These are phyloP conservation scores for Halcyon leucocephala DNA, from an alignment of 2,797 vertebrate genomes.

Conservation along the genomic window DNA sequence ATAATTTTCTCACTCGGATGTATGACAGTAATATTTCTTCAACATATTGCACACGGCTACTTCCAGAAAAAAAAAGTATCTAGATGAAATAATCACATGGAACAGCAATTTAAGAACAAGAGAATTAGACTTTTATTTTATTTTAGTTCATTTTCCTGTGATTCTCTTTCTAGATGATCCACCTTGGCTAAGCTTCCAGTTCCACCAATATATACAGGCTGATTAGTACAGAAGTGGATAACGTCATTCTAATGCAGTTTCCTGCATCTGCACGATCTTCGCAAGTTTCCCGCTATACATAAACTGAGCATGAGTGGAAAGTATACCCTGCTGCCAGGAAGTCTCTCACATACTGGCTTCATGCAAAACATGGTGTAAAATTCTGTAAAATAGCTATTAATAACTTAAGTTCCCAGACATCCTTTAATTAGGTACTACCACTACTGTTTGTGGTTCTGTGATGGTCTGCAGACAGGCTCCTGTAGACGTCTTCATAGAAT, in stretches of 20 bases:
- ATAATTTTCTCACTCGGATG: background rate
- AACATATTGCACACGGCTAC: background rate
- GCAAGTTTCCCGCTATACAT: background rate
- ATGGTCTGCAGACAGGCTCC: background rate
- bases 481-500: background rate
- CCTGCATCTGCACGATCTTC: too few species aligned
- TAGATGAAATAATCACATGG: background rate
- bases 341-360: background rate
- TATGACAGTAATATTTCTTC: background rate
- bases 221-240: background rate
- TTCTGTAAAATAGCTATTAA: background rate
- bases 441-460: background rate
- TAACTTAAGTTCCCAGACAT: background rate
- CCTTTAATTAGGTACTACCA: background rate
- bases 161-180: background rate
- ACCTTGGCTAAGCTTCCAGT: background rate
- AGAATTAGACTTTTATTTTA: background rate
- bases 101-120: background rate
- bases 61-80: background rate
- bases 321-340: background rate
- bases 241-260: background rate
- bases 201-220: background rate
- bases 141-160: background rate
- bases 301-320: background rate
- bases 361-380: fast-evolving